Conservation (phyloP, 2,888 invertebrate genomes). For the Hyppa rectilinea region DNA sequence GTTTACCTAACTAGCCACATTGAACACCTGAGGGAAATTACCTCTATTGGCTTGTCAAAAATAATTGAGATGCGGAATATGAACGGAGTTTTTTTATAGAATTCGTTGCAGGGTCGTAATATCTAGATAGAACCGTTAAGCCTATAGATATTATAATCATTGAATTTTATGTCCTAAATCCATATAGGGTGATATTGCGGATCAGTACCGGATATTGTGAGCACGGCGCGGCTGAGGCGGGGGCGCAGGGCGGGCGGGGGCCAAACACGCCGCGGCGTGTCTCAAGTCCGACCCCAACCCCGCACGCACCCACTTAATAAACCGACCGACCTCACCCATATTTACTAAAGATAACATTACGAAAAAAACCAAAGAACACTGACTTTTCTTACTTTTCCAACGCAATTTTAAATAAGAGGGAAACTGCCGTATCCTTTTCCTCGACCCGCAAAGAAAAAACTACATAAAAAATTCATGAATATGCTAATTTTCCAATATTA, state of each 20-base stretch:
- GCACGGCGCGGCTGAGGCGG: conserved; percentile 63
- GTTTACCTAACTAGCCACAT: conserved; percentile 11
- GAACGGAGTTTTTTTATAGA: conserved; percentile 14
- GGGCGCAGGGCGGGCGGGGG: conserved; percentile 15
- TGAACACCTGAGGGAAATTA: conserved; percentile 37
- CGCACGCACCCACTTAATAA: conserved; percentile 74
- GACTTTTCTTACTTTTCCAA: conserved; percentile 62
- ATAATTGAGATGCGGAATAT: conserved; percentile 7
- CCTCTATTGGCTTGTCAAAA: conserved; percentile 19
- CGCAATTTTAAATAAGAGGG: conserved; percentile 56
- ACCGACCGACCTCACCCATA: conserved; percentile 69
- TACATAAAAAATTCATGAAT: conserved; percentile 64
- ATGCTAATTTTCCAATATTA: conserved; percentile 63
- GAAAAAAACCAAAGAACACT: conserved; percentile 59
- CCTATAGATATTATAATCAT: conserved; percentile 74
- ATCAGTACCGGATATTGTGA: conserved; percentile 80
- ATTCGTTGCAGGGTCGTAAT: conserved; percentile 28
- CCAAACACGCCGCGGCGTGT: conserved; percentile 55
- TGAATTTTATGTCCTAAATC: conserved; percentile 80
- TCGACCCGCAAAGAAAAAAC: conserved; percentile 40
- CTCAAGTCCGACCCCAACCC: conserved; percentile 69
- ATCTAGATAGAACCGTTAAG: conserved; percentile 44
- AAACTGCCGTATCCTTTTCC: conserved; percentile 43
- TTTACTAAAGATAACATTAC: conserved; percentile 73
- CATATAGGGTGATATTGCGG: conserved; percentile 77